Conservation (phyloP, 2,797 vertebrate species). For the Galagoides demidoff region DNA sequence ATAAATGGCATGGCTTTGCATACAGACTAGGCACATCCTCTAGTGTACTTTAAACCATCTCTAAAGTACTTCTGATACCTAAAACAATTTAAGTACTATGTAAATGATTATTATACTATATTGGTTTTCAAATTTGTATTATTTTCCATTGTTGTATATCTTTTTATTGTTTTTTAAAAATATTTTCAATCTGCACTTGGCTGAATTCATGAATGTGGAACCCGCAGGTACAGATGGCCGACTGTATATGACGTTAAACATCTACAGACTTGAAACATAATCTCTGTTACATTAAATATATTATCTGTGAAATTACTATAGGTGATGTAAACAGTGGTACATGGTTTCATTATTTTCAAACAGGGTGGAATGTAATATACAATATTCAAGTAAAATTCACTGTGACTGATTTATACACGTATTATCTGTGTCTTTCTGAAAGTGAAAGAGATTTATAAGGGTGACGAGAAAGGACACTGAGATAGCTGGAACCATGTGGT, state of each 20-base stretch:
- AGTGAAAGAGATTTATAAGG: background rate
- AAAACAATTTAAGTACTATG: background rate
- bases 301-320: background rate
- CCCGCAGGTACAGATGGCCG: background rate
- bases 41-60: background rate
- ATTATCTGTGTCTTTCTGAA: background rate
- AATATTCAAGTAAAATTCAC: conserved; percentile 25
- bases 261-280: background rate
- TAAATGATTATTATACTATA: background rate
- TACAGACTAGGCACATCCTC: background rate
- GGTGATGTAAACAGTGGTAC: background rate
- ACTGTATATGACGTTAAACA: background rate
- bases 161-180: background rate
- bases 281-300: background rate
- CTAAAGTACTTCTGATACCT: background rate
- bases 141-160: background rate
- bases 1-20: background rate
- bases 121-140: background rate
- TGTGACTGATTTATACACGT: background rate
- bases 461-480: background rate
- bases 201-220: background rate
- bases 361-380: background rate
- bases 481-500: background rate
- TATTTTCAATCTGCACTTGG: background rate
- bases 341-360: background rate